phyloP scores from a whole-genome alignment of 92 coral and sea anemone genomes.

The Micromussa lordhowensis region DNA sequence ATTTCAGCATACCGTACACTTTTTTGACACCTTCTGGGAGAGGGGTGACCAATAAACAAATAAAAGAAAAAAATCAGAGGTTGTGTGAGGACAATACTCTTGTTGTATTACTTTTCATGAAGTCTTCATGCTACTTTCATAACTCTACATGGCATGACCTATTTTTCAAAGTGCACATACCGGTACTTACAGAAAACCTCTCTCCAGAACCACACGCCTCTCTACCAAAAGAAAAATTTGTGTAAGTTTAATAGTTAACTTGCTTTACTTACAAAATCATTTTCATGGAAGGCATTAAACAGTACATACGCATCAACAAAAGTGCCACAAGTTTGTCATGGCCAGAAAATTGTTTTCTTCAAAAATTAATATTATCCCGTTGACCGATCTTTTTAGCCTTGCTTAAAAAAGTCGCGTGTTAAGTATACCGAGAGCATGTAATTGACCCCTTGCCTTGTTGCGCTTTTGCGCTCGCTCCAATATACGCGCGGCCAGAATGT shows the following conservation, averaged over 20 bases:
- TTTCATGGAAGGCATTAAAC: conserved; percentile 19
- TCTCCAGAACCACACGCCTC: conserved; percentile 51
- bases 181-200: conserved; percentile 58
- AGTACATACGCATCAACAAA: conserved; percentile 5
- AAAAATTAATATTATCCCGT: background rate
- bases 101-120: conserved; percentile 2
- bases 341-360: conserved; percentile 9
- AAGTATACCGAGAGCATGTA: too few relatives aligned
- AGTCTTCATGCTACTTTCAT: background rate
- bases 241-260: conserved; percentile 38
- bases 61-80: background rate
- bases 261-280: conserved; percentile 36
- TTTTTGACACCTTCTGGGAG: background rate
- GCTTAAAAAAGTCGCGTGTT: background rate
- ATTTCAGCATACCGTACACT: conserved; percentile 15
- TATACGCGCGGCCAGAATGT: background rate
- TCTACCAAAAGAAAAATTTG: conserved; percentile 34
- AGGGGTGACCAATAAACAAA: conserved; percentile 26
- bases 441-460: too few relatives aligned
- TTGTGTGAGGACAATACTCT: conserved; percentile 15
- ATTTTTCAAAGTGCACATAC: conserved; percentile 6
- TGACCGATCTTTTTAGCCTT: background rate
- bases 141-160: conserved; percentile 20
- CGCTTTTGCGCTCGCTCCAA: too few relatives aligned
- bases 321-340: conserved; percentile 1